These are phyloP conservation scores for Pseudochirops corinnae DNA, from an alignment of 2,797 vertebrate species.

Conservation along the genomic window DNA sequence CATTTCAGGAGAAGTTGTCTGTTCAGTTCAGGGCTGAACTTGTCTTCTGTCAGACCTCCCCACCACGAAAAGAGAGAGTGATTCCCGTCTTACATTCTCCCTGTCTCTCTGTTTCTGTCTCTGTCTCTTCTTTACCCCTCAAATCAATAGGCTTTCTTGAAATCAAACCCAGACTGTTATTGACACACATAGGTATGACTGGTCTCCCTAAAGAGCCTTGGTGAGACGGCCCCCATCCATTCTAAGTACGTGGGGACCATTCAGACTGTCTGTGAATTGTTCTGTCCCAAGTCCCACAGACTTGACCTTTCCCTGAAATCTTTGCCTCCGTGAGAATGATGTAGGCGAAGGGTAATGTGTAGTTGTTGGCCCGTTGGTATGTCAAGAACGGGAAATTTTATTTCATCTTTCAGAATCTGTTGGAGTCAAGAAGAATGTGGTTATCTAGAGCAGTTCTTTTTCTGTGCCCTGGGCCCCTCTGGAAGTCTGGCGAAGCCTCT, in stretches of 20 bases:
- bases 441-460: not conserved
- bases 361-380: not conserved
- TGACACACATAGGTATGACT: not conserved
- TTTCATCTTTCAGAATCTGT: not conserved
- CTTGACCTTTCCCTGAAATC: constrained; percentile 35
- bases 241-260: not conserved
- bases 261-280: constrained; percentile 30
- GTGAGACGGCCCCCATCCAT: not conserved
- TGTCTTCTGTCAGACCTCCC: not conserved
- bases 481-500: not conserved
- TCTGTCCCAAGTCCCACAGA: constrained; percentile 3
- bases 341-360: not conserved
- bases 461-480: not conserved
- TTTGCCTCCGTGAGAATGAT: constrained; percentile 7
- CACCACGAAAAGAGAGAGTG: not conserved
- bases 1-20: not conserved
- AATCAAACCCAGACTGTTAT: constrained; percentile 20
- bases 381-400: constrained; percentile 12
- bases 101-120: not conserved
- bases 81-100: not conserved
- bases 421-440: not conserved
- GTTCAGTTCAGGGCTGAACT: constrained; percentile 1
- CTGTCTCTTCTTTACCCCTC: constrained; percentile 11
- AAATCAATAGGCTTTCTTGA: constrained; percentile 22
- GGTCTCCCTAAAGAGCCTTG: constrained; percentile 39